Evolutionary conservation across 2,113 vertebrate species (phyloP).

Genomic region (Hiodon alosoides): DNA sequence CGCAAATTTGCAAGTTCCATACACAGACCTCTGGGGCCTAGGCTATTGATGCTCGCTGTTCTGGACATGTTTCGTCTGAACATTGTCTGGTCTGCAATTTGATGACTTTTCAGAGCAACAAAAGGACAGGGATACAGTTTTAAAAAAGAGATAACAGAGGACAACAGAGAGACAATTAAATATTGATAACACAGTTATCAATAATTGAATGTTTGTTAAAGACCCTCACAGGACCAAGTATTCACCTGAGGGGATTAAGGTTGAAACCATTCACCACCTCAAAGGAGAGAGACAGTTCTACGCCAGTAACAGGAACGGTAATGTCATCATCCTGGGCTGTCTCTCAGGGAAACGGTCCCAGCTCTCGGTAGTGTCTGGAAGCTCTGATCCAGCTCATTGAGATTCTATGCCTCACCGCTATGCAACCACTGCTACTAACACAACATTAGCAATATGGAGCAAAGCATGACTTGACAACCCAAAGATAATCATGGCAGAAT

Average conservation of each 20-base stretch:
- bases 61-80: too few species aligned
- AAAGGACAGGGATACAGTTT: too few species aligned
- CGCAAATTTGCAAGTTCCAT: too few species aligned
- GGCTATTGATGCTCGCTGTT: too few species aligned
- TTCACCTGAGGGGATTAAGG: background rate
- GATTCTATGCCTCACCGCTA: conserved; percentile 4
- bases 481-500: conserved; percentile 24
- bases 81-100: too few species aligned
- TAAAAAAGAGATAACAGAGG: too few species aligned
- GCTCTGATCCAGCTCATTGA: conserved; percentile 14
- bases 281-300: background rate
- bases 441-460: background rate
- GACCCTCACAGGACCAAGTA: too few species aligned
- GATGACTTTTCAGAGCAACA: too few species aligned
- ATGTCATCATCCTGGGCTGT: background rate
- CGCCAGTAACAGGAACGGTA: background rate
- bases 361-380: background rate
- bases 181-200: too few species aligned
- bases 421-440: conserved; percentile 8
- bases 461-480: conserved; percentile 8
- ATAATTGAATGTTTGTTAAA: too few species aligned
- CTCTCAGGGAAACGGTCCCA: background rate
- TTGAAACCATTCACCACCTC: background rate
- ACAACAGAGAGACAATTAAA: too few species aligned
- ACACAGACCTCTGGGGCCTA: too few species aligned